Percentiles rank a stretch among this genome's conserved stretches.
Evolutionary conservation across 2,797 vertebrate genomes (phyloP).

Genomic region (Cynodonichthys magdalenae): DNA sequence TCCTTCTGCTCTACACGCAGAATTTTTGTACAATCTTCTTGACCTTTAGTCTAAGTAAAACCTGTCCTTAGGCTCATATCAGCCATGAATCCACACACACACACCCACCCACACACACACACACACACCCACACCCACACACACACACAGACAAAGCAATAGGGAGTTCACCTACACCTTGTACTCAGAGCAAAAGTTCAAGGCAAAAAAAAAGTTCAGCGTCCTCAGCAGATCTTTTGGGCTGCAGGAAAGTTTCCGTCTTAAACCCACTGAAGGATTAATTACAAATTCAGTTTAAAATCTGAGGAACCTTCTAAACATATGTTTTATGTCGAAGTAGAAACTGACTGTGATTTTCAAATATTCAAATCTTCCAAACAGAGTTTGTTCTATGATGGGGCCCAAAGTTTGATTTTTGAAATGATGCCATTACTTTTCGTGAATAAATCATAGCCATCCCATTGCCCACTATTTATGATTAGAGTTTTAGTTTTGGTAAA

Average conservation of each 20-base stretch:
- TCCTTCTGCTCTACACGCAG: conserved; percentile 20
- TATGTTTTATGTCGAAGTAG: not conserved
- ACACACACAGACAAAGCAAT: conserved; percentile 14
- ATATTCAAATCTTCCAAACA: too few species aligned
- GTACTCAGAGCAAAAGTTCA: conserved; percentile 40
- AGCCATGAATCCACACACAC: conserved; percentile 25
- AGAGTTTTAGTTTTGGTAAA: too few species aligned
- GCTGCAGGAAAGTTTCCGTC: conserved; percentile 10
- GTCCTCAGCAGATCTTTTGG: conserved; percentile 19
- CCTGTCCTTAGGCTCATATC: conserved; percentile 35
- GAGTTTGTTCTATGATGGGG: too few species aligned
- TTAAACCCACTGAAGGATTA: not conserved
- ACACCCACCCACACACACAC: conserved; percentile 4
- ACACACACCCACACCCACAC: conserved; percentile 9
- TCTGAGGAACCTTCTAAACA: not conserved
- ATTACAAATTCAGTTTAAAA: not conserved
- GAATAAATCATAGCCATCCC: too few species aligned
- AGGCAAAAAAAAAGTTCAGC: conserved; percentile 36
- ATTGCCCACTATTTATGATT: too few species aligned
- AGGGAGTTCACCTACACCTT: conserved; percentile 47
- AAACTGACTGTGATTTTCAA: too few species aligned
- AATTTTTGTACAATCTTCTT: conserved; percentile 32
- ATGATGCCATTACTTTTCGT: too few species aligned
- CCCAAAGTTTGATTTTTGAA: too few species aligned
- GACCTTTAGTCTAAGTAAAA: conserved; percentile 60